These are phyloP conservation scores for Atrina japonica DNA, from an alignment of 2,888 invertebrate species.

Conservation along the genomic window DNA sequence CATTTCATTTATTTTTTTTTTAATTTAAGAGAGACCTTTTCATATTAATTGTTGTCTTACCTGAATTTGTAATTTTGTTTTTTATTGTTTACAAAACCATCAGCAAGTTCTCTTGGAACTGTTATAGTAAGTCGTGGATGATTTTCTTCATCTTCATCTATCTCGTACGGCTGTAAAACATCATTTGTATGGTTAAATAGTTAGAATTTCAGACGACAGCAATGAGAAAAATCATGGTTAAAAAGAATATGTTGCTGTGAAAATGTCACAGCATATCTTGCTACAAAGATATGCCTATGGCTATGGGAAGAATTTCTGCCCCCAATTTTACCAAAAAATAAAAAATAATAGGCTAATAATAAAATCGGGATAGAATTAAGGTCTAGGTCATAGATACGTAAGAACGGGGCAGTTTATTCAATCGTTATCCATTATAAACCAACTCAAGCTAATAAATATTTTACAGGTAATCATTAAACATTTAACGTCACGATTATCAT, in stretches of 20 bases:
- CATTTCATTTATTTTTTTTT: neutral
- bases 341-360: too few species aligned
- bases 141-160: constrained; percentile 75
- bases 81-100: constrained; percentile 80
- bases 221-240: neutral
- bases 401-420: too few species aligned
- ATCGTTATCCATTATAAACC: too few species aligned
- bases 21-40: neutral
- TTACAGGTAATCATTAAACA: too few species aligned
- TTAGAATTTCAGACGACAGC: neutral
- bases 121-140: constrained; percentile 69
- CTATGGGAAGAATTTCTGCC: too few species aligned
- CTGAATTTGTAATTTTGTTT: constrained; percentile 79
- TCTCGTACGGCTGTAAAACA: constrained; percentile 73
- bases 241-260: neutral
- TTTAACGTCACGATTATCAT: too few species aligned
- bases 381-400: too few species aligned
- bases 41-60: constrained; percentile 46
- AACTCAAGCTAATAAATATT: too few species aligned
- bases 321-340: too few species aligned
- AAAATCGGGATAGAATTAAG: too few species aligned
- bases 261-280: too few species aligned
- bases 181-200: neutral
- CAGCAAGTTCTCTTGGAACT: constrained; percentile 78
- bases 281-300: too few species aligned